These are phyloP conservation scores for Solen grandis DNA, from an alignment of 1,140 invertebrate species.

Conservation along the genomic window DNA sequence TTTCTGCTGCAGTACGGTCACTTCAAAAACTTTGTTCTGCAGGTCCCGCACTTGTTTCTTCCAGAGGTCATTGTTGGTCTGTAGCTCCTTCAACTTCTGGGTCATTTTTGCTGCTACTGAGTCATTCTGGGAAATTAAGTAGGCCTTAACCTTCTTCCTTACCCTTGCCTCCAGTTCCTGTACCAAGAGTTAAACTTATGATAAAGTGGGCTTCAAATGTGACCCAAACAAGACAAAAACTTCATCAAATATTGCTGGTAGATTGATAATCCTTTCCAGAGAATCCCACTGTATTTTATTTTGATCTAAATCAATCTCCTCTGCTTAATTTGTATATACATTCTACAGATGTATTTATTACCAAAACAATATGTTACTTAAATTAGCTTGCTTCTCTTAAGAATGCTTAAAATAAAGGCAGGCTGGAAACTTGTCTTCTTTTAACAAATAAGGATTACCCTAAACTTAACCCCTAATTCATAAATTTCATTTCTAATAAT, in stretches of 20 bases:
- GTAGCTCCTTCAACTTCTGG: slow-evolving; percentile 83
- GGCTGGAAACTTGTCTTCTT: too few species aligned
- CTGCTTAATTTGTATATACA: background rate
- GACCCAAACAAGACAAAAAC: background rate
- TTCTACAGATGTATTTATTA: too few species aligned
- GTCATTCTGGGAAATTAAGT: slow-evolving; percentile 50
- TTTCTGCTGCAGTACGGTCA: slow-evolving; percentile 63
- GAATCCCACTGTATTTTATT: background rate
- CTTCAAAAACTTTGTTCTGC: slow-evolving; percentile 69
- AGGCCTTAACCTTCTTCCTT: slow-evolving; percentile 49
- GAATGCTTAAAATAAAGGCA: too few species aligned
- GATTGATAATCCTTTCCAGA: background rate
- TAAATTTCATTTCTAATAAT: too few species aligned
- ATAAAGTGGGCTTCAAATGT: background rate
- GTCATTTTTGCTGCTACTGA: slow-evolving; percentile 44
- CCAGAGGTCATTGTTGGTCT: slow-evolving; percentile 67
- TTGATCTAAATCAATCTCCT: background rate
- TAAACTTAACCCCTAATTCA: too few species aligned
- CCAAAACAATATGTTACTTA: too few species aligned
- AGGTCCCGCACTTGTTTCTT: slow-evolving; percentile 68
- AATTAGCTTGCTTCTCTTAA: too few species aligned
- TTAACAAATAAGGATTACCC: too few species aligned
- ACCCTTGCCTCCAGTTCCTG: slow-evolving; percentile 59
- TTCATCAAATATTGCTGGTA: background rate
- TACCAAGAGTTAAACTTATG: background rate